phyloP scores from a whole-genome alignment of 2,888 invertebrate genomes.

The Metalampra italica region DNA sequence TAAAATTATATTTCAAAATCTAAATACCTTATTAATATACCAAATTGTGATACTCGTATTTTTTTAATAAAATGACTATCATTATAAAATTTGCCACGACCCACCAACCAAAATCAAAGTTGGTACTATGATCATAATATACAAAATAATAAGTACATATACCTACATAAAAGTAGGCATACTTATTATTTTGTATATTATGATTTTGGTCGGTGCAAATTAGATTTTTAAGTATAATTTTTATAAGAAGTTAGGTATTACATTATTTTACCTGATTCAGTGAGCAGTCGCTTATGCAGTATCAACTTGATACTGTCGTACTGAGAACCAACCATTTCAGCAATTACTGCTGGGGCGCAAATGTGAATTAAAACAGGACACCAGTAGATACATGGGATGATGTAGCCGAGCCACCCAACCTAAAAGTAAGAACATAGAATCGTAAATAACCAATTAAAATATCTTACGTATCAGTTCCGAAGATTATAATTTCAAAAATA shows the following conservation, averaged over 20 bases:
- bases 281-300: constrained; percentile 9
- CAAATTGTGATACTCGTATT: too few species aligned
- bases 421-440: neutral
- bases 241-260: neutral
- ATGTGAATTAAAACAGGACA: constrained; percentile 2
- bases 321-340: constrained; percentile 8
- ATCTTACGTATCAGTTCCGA: neutral
- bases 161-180: too few species aligned
- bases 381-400: neutral
- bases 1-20: neutral
- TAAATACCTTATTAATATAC: neutral
- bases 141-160: too few species aligned
- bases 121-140: too few species aligned
- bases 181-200: too few species aligned
- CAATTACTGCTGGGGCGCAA: constrained; percentile 7
- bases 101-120: too few species aligned
- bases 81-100: too few species aligned
- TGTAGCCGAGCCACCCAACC: neutral
- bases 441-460: neutral
- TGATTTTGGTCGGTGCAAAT: too few species aligned
- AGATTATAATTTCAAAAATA: too few species aligned
- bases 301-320: constrained; percentile 5
- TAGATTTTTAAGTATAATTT: too few species aligned
- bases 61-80: too few species aligned
- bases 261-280: constrained; percentile 2